phyloP scores from a whole-genome alignment of 1,140 invertebrate species.

The Thrips palmi region DNA sequence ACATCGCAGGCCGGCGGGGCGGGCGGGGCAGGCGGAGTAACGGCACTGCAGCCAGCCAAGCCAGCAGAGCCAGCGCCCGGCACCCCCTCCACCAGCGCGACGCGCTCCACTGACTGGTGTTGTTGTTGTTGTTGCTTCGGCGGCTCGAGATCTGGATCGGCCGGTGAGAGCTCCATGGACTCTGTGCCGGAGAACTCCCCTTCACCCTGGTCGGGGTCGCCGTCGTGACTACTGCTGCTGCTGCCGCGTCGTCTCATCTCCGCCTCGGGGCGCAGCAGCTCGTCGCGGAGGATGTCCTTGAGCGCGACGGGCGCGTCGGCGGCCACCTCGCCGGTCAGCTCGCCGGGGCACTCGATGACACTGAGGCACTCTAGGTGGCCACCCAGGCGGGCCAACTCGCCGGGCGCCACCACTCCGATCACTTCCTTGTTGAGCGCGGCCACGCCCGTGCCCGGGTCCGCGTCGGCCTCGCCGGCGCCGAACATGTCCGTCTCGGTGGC shows the following conservation, averaged over 20 bases:
- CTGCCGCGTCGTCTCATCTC: constrained; percentile 4
- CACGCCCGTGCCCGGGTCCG: constrained; percentile 18
- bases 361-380: constrained; percentile 10
- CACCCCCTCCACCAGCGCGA: constrained; percentile 25
- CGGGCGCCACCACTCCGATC: constrained; percentile 23
- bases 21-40: no score
- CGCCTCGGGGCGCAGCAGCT: constrained; percentile 12
- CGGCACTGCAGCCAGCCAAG: no score
- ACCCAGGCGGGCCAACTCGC: no score
- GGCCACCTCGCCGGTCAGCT: constrained; percentile 11
- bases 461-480: constrained; percentile 15
- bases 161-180: constrained; percentile 18
- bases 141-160: constrained; percentile 11
- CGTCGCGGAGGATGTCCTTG: constrained; percentile 14
- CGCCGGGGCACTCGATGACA: constrained; percentile 10
- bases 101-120: constrained; percentile 26
- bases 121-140: not conserved
- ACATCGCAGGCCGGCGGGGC: no score
- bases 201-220: constrained; percentile 10
- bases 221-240: not conserved
- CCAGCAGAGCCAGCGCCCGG: no score
- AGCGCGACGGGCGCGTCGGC: constrained; percentile 13
- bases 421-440: constrained; percentile 24
- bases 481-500: not conserved
- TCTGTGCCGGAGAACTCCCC: constrained; percentile 19